Conservation (phyloP, 2,797 vertebrate species). For the Sciaenops ocellatus region DNA sequence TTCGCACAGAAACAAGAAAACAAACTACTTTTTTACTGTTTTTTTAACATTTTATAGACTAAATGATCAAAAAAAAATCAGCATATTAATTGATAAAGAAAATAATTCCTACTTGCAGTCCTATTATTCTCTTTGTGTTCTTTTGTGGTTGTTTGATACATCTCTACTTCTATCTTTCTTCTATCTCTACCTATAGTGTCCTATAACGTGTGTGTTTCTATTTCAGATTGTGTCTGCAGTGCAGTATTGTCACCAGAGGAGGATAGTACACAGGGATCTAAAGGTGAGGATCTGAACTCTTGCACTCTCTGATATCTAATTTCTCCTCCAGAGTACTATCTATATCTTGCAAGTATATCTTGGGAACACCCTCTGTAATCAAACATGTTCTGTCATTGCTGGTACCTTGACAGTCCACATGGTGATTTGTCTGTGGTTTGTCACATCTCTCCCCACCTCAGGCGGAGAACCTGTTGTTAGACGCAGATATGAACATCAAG, state of each 20-base stretch:
- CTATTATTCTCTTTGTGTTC: neutral
- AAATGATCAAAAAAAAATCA: too few species aligned
- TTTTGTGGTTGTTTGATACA: too few species aligned
- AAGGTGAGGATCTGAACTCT: conserved; percentile 86
- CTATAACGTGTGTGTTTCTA: conserved; percentile 27
- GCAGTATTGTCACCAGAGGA: conserved; percentile 97
- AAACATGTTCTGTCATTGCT: neutral
- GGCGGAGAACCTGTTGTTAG: conserved; percentile 98
- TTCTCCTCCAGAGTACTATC: conserved; percentile 7
- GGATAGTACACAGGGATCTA: conserved; percentile 96
- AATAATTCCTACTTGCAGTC: too few species aligned
- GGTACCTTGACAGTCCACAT: neutral
- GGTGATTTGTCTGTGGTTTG: neutral
- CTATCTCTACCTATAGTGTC: neutral
- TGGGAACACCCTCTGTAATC: neutral
- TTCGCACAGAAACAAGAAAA: neutral
- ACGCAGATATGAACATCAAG: conserved; percentile 99
- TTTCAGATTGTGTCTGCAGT: conserved; percentile 98
- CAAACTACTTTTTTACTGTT: neutral
- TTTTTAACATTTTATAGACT: too few species aligned
- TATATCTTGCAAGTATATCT: neutral
- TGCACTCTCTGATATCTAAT: conserved; percentile 8
- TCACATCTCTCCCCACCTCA: conserved; percentile 64
- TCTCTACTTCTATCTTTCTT: neutral
- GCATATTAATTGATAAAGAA: too few species aligned